These are phyloP conservation scores for Spisula solida DNA, from an alignment of 2,888 invertebrate genomes.

Conservation along the genomic window DNA sequence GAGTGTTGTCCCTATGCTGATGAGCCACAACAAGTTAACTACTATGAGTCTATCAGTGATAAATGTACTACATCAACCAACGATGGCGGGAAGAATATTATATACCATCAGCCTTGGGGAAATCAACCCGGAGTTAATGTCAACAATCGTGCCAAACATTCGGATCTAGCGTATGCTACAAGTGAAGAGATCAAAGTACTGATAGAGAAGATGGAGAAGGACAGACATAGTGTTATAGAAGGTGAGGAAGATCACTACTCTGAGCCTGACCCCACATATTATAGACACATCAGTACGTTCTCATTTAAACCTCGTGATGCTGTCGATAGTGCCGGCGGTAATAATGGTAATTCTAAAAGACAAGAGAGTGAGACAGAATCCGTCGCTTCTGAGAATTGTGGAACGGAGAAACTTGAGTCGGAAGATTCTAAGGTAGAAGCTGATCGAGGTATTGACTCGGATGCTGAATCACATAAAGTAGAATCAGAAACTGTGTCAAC, in stretches of 20 bases:
- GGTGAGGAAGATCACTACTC: constrained; percentile 61
- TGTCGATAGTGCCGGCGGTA: constrained; percentile 39
- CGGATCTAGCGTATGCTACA: constrained; percentile 76
- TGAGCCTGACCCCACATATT: constrained; percentile 65
- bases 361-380: constrained; percentile 64
- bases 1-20: constrained; percentile 50
- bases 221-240: constrained; percentile 68
- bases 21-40: constrained; percentile 61
- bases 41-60: constrained; percentile 62
- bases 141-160: constrained; percentile 62
- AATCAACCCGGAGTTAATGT: constrained; percentile 50
- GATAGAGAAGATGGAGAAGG: constrained; percentile 76
- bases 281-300: constrained; percentile 66
- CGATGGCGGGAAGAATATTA: constrained; percentile 31
- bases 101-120: constrained; percentile 69
- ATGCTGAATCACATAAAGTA: constrained; percentile 52
- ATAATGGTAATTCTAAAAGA: constrained; percentile 32
- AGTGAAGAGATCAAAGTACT: constrained; percentile 78
- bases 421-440: constrained; percentile 72
- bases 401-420: constrained; percentile 66
- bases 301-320: constrained; percentile 58
- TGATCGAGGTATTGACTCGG: constrained; percentile 64
- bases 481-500: constrained; percentile 64
- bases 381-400: constrained; percentile 63
- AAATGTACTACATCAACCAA: not conserved